Evolutionary conservation across 2,113 vertebrate genomes (phyloP).

Genomic region (Nicator chloris): DNA sequence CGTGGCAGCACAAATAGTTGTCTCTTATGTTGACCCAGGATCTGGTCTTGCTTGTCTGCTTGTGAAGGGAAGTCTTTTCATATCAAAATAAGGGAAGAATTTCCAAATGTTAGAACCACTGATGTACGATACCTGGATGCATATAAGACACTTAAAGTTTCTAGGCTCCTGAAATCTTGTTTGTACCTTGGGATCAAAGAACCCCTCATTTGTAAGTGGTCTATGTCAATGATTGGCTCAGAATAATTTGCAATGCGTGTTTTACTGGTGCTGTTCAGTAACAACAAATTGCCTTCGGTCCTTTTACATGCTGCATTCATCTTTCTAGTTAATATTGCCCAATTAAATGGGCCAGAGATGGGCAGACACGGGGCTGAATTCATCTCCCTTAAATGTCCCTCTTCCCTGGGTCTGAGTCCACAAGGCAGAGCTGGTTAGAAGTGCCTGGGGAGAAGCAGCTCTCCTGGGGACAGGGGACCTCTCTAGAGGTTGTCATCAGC

Average conservation of each 20-base stretch:
- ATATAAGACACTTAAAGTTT: neutral
- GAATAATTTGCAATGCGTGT: rapidly evolving
- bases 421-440: neutral
- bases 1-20: rapidly evolving
- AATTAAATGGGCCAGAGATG: neutral
- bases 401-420: neutral
- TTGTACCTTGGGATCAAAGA: neutral
- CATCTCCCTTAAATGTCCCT: rapidly evolving
- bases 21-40: neutral
- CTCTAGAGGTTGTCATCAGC: neutral
- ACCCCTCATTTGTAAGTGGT: neutral
- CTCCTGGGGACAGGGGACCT: neutral
- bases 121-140: neutral
- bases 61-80: neutral
- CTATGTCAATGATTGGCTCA: neutral
- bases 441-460: neutral
- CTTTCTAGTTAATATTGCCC: neutral
- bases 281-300: neutral
- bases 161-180: neutral
- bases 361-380: neutral
- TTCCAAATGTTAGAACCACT: neutral
- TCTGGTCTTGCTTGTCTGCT: neutral
- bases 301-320: neutral
- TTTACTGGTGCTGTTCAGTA: neutral
- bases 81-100: neutral